These are phyloP conservation scores for Bombycilla garrulus DNA, from an alignment of 2,113 vertebrate genomes.

Conservation along the genomic window DNA sequence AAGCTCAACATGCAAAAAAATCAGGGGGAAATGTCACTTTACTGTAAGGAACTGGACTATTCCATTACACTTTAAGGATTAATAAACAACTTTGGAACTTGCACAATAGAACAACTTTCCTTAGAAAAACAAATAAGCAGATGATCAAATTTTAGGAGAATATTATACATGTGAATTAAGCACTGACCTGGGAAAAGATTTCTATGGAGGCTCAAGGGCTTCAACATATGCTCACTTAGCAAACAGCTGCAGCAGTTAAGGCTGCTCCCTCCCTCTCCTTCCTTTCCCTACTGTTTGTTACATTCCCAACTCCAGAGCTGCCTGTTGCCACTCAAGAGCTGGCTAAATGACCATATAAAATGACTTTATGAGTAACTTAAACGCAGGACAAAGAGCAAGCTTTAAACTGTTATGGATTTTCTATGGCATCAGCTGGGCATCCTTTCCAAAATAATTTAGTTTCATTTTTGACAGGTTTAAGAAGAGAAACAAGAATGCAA, in stretches of 20 bases:
- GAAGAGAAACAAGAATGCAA: neutral
- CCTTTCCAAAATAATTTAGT: neutral
- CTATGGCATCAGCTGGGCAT: neutral
- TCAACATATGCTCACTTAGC: neutral
- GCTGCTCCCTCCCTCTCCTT: neutral
- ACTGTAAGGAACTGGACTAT: neutral
- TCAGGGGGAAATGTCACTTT: neutral
- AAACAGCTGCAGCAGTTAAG: constrained; percentile 8
- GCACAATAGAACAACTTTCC: neutral
- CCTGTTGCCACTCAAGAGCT: neutral
- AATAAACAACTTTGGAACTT: neutral
- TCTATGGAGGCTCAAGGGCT: neutral
- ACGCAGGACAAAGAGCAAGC: neutral
- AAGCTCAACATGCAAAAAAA: neutral
- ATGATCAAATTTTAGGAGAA: neutral
- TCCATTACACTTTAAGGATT: neutral
- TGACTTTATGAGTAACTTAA: neutral
- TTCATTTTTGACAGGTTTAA: neutral
- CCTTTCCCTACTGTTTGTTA: neutral
- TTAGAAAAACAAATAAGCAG: neutral
- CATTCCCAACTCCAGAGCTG: neutral
- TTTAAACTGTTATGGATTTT: neutral
- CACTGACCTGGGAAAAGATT: neutral
- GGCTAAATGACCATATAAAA: neutral
- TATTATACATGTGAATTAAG: neutral